These are phyloP conservation scores for Cardiocondyla obscurior DNA, from an alignment of 1,140 invertebrate genomes.

Conservation along the genomic window DNA sequence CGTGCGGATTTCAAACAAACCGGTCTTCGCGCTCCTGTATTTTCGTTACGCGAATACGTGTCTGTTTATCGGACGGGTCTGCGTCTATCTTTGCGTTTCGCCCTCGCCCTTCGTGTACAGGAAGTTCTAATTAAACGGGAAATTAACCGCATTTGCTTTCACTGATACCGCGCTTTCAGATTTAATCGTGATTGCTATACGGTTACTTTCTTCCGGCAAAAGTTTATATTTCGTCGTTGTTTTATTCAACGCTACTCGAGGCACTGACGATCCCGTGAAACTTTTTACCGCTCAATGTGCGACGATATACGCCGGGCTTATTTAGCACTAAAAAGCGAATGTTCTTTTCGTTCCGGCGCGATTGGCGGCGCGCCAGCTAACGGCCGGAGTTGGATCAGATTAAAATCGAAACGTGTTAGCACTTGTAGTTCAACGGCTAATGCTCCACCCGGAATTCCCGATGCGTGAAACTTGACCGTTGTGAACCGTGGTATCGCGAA, in stretches of 20 bases:
- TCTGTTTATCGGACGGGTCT: constrained; percentile 38
- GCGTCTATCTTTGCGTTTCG: constrained; percentile 27
- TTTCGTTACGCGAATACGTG: constrained; percentile 37
- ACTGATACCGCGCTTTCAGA: constrained; percentile 1
- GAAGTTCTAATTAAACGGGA: constrained; percentile 47
- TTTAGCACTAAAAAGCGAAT: constrained; percentile 19
- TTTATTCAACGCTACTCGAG: background rate
- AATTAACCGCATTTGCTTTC: constrained; percentile 35
- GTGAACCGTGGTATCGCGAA: background rate
- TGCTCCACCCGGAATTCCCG: background rate
- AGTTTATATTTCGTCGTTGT: constrained; percentile 19
- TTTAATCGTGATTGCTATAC: background rate
- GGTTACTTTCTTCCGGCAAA: background rate
- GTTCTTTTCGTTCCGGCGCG: constrained; percentile 13
- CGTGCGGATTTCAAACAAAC: constrained; percentile 52
- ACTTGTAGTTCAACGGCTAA: background rate
- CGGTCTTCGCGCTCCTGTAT: constrained; percentile 16
- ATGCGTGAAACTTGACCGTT: background rate
- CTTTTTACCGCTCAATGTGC: constrained; percentile 17
- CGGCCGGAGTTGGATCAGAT: constrained; percentile 30
- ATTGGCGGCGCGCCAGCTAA: constrained; percentile 25
- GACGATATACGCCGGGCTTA: constrained; percentile 27
- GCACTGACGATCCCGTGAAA: background rate
- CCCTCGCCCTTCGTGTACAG: constrained; percentile 18
- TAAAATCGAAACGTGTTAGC: constrained; percentile 26